A percentile compares a stretch with the other conserved stretches of the same genome.
Conservation (phyloP, 2,797 vertebrate genomes). For the Phoxinus dragarum region DNA sequence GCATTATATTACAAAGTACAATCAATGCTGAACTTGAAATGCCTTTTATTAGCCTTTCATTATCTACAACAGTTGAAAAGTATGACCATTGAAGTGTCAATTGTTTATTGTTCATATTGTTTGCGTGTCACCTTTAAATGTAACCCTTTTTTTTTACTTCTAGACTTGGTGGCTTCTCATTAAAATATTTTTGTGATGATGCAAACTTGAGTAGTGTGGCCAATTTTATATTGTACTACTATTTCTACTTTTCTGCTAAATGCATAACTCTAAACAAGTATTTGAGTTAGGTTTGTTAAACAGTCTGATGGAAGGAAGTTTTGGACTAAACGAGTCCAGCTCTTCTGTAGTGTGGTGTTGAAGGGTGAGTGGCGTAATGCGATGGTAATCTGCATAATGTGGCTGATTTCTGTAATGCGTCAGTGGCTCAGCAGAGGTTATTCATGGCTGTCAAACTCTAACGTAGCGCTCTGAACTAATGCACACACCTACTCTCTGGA, state of each 20-base stretch:
- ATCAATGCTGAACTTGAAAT: background rate
- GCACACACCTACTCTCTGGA: constrained; percentile 46
- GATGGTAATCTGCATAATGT: constrained; percentile 58
- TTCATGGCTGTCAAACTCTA: constrained; percentile 36
- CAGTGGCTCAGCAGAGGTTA: constrained; percentile 44
- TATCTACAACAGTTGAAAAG: background rate
- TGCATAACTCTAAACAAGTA: background rate
- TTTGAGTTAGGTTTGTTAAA: constrained; percentile 7
- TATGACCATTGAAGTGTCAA: background rate
- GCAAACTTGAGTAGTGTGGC: background rate
- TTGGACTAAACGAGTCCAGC: constrained; percentile 40
- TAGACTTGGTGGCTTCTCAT: background rate
- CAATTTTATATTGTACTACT: background rate
- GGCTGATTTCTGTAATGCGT: constrained; percentile 57
- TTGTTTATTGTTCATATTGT: background rate
- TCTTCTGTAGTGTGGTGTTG: constrained; percentile 47
- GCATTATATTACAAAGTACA: background rate
- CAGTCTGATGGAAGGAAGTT: background rate
- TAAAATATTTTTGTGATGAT: background rate
- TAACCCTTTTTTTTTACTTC: background rate
- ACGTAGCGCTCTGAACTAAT: constrained; percentile 39
- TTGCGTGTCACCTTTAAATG: background rate
- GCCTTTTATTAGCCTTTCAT: background rate
- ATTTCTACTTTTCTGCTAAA: background rate
- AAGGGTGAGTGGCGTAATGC: constrained; percentile 53